These are phyloP conservation scores for Philonicus albiceps DNA, from an alignment of 2,888 invertebrate species.

Conservation along the genomic window DNA sequence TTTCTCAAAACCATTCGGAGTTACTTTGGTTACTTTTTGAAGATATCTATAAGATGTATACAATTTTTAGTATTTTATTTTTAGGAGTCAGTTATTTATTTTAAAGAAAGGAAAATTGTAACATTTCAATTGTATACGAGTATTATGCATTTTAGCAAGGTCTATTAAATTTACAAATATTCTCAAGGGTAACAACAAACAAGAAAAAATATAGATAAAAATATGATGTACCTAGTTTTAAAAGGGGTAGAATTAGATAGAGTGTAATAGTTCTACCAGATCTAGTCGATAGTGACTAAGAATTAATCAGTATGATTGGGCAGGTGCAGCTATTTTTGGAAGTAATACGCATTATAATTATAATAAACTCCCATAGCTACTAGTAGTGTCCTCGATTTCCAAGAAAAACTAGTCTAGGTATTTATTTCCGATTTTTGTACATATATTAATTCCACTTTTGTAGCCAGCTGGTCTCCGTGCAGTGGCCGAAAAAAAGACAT, in stretches of 20 bases:
- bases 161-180: neutral
- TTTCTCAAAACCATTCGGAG: too few species aligned
- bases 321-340: neutral
- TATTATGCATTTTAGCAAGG: neutral
- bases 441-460: neutral
- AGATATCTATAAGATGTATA: too few species aligned
- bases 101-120: neutral
- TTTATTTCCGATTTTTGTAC: neutral
- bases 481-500: neutral
- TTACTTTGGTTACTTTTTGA: too few species aligned
- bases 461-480: neutral
- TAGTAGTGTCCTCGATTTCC: neutral
- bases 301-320: neutral
- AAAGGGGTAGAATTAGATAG: neutral
- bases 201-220: neutral
- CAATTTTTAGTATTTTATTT: too few species aligned
- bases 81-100: too few species aligned
- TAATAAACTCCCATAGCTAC: neutral
- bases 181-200: neutral
- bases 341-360: neutral
- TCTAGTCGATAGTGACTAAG: neutral
- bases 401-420: neutral
- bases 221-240: neutral
- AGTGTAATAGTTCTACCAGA: neutral
- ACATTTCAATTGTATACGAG: too few species aligned